Conservation (phyloP, 2,888 invertebrate genomes). For the Hyposoter didymator region DNA sequence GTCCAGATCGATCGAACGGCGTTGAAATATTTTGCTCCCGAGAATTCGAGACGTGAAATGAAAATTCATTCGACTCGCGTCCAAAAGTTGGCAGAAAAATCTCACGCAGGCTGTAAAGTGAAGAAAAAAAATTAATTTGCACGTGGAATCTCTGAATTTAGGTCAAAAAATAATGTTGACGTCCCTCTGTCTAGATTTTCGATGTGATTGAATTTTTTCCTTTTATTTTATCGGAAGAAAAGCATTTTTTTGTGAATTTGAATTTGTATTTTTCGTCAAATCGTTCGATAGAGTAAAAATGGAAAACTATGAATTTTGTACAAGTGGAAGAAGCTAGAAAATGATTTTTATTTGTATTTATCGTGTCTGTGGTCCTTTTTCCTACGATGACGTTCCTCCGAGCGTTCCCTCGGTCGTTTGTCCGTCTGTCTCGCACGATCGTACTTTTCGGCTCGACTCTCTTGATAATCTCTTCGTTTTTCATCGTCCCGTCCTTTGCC, state of each 20-base stretch:
- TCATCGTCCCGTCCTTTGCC: slow-evolving; percentile 56
- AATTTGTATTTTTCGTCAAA: neutral
- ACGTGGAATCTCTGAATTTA: neutral
- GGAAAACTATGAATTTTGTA: slow-evolving; percentile 64
- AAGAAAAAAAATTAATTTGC: too few relatives aligned
- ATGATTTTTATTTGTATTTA: slow-evolving; percentile 58
- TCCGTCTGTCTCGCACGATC: slow-evolving; percentile 68
- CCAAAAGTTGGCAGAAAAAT: too few relatives aligned
- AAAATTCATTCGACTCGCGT: too few relatives aligned
- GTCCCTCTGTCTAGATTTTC: neutral
- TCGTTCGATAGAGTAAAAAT: slow-evolving; percentile 19
- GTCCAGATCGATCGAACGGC: too few relatives aligned
- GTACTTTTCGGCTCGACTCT: slow-evolving; percentile 61
- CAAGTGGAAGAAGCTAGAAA: slow-evolving; percentile 30
- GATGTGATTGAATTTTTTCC: neutral
- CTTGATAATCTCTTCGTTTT: slow-evolving; percentile 60
- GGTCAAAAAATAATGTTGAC: neutral
- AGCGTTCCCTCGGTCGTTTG: slow-evolving; percentile 70
- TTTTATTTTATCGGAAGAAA: neutral
- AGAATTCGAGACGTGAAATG: too few relatives aligned
- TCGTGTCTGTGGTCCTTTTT: slow-evolving; percentile 61
- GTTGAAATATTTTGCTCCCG: too few relatives aligned
- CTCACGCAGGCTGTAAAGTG: too few relatives aligned
- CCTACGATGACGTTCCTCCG: slow-evolving; percentile 58
- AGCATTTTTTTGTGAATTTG: neutral